Evolutionary conservation across 1,140 invertebrate genomes (phyloP).

Genomic region (Platyura marginata): DNA sequence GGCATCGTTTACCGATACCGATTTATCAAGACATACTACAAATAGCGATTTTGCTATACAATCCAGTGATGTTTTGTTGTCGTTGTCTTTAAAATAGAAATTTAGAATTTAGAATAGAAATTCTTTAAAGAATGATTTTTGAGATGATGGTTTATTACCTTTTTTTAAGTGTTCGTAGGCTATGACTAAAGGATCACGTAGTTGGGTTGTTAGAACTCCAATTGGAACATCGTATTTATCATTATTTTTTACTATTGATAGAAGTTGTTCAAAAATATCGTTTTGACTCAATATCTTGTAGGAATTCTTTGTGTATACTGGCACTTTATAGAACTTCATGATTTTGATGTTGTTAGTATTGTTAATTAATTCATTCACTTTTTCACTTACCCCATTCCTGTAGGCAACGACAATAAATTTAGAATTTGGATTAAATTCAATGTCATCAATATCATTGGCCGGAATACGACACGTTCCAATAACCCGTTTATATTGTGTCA

Average conservation of each 20-base stretch:
- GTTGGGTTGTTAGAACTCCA: constrained; percentile 65
- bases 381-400: constrained; percentile 61
- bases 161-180: constrained; percentile 45
- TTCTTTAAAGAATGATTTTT: no score
- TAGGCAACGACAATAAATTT: constrained; percentile 58
- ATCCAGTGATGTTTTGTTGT: constrained; percentile 30
- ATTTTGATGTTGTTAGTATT: not conserved
- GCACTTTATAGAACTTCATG: constrained; percentile 55
- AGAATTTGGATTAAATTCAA: constrained; percentile 41
- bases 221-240: constrained; percentile 26
- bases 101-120: no score
- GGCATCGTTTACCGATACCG: constrained; percentile 25
- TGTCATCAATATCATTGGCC: constrained; percentile 35
- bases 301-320: constrained; percentile 39
- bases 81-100: constrained; percentile 23
- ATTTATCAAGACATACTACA: constrained; percentile 61
- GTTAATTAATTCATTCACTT: constrained; percentile 4
- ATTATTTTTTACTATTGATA: not conserved
- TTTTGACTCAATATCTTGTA: constrained; percentile 34
- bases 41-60: constrained; percentile 61
- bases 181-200: constrained; percentile 63
- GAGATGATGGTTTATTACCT: no score
- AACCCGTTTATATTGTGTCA: constrained; percentile 76
- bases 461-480: constrained; percentile 75
- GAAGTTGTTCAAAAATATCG: constrained; percentile 32